Percentiles rank a stretch among this genome's conserved stretches.
Evolutionary conservation across 2,888 invertebrate species (phyloP).

Genomic region (Dasysyrphus albostriatus): DNA sequence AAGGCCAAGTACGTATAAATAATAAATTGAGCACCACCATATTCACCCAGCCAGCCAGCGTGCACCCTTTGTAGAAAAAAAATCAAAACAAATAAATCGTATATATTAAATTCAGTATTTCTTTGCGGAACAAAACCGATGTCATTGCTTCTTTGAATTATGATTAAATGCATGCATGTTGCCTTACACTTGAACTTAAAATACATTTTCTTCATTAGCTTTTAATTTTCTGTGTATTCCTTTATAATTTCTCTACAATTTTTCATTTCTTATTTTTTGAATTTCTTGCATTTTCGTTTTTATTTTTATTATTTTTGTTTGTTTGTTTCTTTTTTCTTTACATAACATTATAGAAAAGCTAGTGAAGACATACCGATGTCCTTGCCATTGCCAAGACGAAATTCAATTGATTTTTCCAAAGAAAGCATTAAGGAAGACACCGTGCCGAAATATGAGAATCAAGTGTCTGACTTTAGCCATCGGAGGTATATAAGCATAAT

Average conservation of each 20-base stretch:
- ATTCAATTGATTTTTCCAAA: conserved; percentile 86
- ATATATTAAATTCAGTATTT: conserved; percentile 23
- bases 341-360: conserved; percentile 80
- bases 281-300: conserved; percentile 59
- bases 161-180: conserved; percentile 47
- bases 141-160: conserved; percentile 49
- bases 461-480: conserved; percentile 86
- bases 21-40: background rate
- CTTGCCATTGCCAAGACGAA: conserved; percentile 86
- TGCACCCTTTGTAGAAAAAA: conserved; percentile 25
- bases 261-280: conserved; percentile 60
- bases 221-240: conserved; percentile 54
- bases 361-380: conserved; percentile 85
- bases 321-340: conserved; percentile 70
- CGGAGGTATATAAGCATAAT: conserved; percentile 81
- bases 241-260: conserved; percentile 41
- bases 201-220: conserved; percentile 44
- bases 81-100: conserved; percentile 1
- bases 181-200: conserved; percentile 32
- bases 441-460: conserved; percentile 86
- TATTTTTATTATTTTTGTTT: conserved; percentile 40
- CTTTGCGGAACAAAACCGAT: conserved; percentile 28
- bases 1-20: conserved; percentile 74
- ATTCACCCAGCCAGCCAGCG: conserved; percentile 16
- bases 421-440: conserved; percentile 84